phyloP scores from a whole-genome alignment of 2,113 vertebrate species.

The Solenodon paradoxus region DNA sequence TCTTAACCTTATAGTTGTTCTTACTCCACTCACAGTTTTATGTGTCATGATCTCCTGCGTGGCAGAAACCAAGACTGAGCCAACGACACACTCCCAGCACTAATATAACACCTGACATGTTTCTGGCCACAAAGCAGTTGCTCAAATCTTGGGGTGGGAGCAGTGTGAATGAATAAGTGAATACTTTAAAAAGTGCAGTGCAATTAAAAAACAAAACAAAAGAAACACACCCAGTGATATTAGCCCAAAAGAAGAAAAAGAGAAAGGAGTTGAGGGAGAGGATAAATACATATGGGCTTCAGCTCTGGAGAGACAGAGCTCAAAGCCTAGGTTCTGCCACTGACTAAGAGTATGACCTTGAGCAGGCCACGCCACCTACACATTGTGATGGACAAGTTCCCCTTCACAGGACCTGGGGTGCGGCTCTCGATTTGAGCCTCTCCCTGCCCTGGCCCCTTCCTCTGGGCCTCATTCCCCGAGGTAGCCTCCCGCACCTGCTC shows the following conservation, averaged over 20 bases:
- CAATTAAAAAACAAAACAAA: neutral
- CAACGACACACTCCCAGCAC: neutral
- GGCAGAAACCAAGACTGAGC: no score
- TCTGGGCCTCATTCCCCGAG: neutral
- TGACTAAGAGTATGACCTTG: neutral
- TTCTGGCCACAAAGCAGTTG: neutral
- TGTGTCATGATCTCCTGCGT: neutral
- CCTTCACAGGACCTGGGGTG: neutral
- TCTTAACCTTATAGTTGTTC: neutral
- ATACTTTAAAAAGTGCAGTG: neutral
- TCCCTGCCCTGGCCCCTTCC: no score
- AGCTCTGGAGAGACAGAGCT: neutral
- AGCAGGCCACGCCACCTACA: neutral
- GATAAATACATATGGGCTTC: neutral
- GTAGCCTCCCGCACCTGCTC: constrained; percentile 86
- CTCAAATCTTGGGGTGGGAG: neutral
- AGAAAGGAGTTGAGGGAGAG: neutral
- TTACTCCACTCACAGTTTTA: neutral
- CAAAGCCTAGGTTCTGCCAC: neutral
- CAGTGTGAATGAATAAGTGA: neutral
- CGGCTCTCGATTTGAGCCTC: neutral
- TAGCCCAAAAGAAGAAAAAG: neutral
- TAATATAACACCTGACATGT: neutral
- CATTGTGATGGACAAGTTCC: no score
- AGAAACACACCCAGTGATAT: neutral